Conservation (phyloP, 2,888 invertebrate species). For the Branchipolynoe longqiensis region DNA sequence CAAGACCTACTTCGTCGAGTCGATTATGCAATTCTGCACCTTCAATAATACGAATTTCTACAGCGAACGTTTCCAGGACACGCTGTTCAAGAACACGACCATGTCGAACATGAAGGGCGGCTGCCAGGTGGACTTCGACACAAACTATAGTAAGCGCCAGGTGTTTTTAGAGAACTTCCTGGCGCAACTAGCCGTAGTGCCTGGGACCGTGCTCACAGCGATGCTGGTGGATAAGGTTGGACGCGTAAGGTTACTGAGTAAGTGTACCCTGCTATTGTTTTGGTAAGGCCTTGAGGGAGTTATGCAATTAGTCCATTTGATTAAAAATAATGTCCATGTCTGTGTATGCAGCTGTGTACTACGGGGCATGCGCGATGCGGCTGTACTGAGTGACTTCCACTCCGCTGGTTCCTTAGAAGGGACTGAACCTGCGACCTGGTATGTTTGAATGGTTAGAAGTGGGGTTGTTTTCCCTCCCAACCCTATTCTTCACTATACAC, state of each 20-base stretch:
- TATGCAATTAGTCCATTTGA: too few species aligned
- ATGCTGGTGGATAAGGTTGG: constrained; percentile 61
- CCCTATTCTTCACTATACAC: too few species aligned
- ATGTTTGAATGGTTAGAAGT: too few species aligned
- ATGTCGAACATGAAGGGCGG: constrained; percentile 46
- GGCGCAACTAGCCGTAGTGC: constrained; percentile 61
- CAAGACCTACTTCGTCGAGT: constrained; percentile 61
- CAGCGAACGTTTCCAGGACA: constrained; percentile 57
- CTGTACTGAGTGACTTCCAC: too few species aligned
- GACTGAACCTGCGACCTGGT: too few species aligned
- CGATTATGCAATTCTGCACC: constrained; percentile 12
- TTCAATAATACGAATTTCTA: constrained; percentile 64
- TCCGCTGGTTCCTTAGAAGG: too few species aligned
- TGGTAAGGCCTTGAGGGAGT: background rate
- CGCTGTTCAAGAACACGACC: constrained; percentile 36
- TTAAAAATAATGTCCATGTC: too few species aligned
- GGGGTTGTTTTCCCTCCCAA: too few species aligned
- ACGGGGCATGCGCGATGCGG: too few species aligned
- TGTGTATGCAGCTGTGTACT: too few species aligned
- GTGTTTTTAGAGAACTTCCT: constrained; percentile 63
- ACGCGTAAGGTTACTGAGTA: constrained; percentile 61
- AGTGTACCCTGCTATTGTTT: background rate
- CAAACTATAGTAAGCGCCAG: constrained; percentile 54
- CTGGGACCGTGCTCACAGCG: constrained; percentile 59
- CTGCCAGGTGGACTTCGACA: constrained; percentile 63